Conservation (phyloP, 2,113 vertebrate genomes). For the Piaya cayana region DNA sequence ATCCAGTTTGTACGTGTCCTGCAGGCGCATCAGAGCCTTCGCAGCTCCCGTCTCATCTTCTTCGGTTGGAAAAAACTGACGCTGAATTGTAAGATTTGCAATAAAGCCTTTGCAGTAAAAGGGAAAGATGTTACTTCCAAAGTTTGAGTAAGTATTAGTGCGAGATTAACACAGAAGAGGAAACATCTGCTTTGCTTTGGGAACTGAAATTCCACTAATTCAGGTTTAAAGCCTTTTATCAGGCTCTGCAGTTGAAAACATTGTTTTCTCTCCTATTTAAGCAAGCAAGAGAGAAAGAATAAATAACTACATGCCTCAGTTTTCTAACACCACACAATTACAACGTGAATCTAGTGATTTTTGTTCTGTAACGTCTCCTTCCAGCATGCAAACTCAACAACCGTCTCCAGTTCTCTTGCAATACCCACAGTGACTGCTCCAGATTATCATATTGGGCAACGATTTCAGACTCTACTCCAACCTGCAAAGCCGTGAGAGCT, state of each 20-base stretch:
- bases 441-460: neutral
- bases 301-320: neutral
- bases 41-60: slow-evolving; percentile 94
- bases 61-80: slow-evolving; percentile 90
- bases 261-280: neutral
- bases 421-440: neutral
- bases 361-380: neutral
- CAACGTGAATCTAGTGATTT: neutral
- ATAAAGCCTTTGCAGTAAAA: slow-evolving; percentile 85
- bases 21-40: slow-evolving; percentile 94
- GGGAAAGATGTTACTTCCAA: neutral
- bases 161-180: neutral
- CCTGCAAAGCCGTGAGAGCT: neutral
- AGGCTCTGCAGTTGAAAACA: neutral
- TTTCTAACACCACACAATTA: neutral
- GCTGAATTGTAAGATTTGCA: slow-evolving; percentile 90
- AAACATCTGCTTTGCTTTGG: neutral
- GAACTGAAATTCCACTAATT: neutral
- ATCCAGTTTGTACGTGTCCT: slow-evolving; percentile 95
- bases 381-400: neutral
- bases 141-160: neutral
- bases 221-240: neutral
- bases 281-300: neutral
- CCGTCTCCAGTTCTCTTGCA: neutral
- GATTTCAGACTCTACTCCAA: neutral